Percentiles rank a stretch among this genome's conserved stretches.
Conservation (phyloP, 1,140 invertebrate species). For the Stegodyphus mimosarum region DNA sequence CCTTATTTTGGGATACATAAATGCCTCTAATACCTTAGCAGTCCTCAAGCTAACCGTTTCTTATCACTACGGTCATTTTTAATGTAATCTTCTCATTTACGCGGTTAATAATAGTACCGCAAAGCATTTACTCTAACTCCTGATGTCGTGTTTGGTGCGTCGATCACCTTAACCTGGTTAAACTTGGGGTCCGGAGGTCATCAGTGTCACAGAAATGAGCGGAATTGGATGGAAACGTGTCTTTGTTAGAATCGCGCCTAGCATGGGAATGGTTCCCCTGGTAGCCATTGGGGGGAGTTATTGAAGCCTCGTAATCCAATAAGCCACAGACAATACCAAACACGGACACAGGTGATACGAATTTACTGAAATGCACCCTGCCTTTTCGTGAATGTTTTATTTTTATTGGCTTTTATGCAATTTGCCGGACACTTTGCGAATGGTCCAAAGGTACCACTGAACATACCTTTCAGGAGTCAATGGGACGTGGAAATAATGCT, state of each 20-base stretch:
- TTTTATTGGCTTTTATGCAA: slow-evolving; percentile 8
- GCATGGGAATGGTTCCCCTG: slow-evolving; percentile 14
- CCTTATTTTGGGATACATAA: too few species aligned
- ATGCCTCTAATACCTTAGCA: too few species aligned
- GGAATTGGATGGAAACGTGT: slow-evolving; percentile 33
- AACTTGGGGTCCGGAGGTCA: slow-evolving; percentile 2
- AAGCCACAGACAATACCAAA: slow-evolving; percentile 11
- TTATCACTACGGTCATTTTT: too few species aligned
- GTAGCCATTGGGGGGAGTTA: slow-evolving; percentile 44
- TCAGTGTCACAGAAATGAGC: slow-evolving; percentile 22
- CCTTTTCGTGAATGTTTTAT: slow-evolving; percentile 48
- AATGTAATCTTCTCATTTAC: too few species aligned
- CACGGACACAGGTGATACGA: slow-evolving; percentile 35
- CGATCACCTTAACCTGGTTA: too few species aligned
- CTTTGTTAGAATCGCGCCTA: slow-evolving; percentile 43
- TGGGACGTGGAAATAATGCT: too few species aligned
- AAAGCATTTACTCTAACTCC: too few species aligned
- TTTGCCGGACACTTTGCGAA: not conserved
- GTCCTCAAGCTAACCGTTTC: too few species aligned
- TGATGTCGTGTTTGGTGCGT: too few species aligned
- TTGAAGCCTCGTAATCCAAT: slow-evolving; percentile 44
- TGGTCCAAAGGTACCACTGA: too few species aligned
- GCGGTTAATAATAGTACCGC: too few species aligned
- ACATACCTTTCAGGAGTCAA: too few species aligned
- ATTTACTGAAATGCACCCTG: slow-evolving; percentile 27